A percentile compares a stretch with the other conserved stretches of the same genome.
These are phyloP conservation scores for Sisyra terminalis DNA, from an alignment of 2,888 invertebrate species.

Conservation along the genomic window DNA sequence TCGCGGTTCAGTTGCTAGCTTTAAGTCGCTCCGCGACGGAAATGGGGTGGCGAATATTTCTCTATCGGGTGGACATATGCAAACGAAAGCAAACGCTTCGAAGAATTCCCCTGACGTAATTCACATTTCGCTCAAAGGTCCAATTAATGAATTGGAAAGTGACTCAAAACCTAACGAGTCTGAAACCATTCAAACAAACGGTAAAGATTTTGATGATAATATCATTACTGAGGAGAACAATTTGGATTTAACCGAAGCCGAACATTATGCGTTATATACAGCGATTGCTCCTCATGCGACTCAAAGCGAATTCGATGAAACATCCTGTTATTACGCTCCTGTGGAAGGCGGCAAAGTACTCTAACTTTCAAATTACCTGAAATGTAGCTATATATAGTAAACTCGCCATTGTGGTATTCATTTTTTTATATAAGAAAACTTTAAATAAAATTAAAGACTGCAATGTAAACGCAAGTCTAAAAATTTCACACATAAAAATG, in stretches of 20 bases:
- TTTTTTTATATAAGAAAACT: no score
- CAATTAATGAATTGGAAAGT: constrained; percentile 10
- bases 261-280: constrained; percentile 76
- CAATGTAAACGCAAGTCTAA: no score
- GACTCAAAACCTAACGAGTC: no score
- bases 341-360: constrained; percentile 62
- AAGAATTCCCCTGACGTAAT: constrained; percentile 34
- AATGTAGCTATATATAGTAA: not conserved
- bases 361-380: no score
- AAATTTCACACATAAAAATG: no score
- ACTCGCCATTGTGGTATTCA: not conserved
- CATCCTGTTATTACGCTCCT: constrained; percentile 72
- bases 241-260: constrained; percentile 67
- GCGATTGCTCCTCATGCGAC: constrained; percentile 75
- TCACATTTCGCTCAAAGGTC: constrained; percentile 47
- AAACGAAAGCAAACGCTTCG: constrained; percentile 10
- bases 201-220: constrained; percentile 9
- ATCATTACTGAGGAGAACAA: constrained; percentile 22
- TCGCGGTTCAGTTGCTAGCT: constrained; percentile 14
- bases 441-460: no score
- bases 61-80: constrained; percentile 1
- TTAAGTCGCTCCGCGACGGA: constrained; percentile 22
- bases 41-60: not conserved
- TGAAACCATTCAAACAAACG: not conserved
- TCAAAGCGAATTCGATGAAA: constrained; percentile 75